Evolutionary conservation across 2,113 vertebrate species (phyloP).

Genomic region (Serinus canaria): DNA sequence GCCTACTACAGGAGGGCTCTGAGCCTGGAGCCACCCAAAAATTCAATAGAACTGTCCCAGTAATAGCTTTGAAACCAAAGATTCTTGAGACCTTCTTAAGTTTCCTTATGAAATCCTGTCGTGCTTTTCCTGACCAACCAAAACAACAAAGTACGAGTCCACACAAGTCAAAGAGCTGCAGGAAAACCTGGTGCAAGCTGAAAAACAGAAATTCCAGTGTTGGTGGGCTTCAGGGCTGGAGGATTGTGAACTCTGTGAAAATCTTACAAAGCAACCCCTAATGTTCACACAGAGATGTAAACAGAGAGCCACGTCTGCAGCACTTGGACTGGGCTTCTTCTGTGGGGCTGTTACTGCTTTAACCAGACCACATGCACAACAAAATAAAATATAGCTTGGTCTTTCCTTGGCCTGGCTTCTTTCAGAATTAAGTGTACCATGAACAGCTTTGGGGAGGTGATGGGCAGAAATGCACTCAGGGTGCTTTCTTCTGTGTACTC

Average conservation of each 20-base stretch:
- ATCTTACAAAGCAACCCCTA: conserved; percentile 38
- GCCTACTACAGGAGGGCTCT: conserved; percentile 53
- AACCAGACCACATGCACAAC: background rate
- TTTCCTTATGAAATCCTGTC: conserved; percentile 51
- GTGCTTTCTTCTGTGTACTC: background rate
- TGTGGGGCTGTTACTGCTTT: conserved; percentile 4
- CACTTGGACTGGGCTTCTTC: background rate
- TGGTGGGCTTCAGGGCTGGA: conserved; percentile 13
- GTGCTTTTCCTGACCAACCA: conserved; percentile 49
- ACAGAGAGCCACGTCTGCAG: conserved; percentile 14
- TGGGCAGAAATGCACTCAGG: background rate
- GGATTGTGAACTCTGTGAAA: conserved; percentile 20
- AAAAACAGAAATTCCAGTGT: conserved; percentile 28
- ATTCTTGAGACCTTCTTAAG: conserved; percentile 61
- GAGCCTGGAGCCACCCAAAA: conserved; percentile 56
- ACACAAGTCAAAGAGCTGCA: conserved; percentile 37
- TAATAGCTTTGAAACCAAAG: conserved; percentile 67
- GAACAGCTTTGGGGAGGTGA: background rate
- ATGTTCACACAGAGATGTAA: conserved; percentile 1
- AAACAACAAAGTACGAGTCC: conserved; percentile 52
- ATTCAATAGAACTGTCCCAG: conserved; percentile 35
- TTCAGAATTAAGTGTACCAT: background rate
- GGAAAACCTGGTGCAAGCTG: conserved; percentile 51
- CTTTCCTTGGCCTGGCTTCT: background rate
- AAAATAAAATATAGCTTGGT: background rate